Conservation (phyloP, 2,888 invertebrate species). For the Leptinotarsa tumamoca region DNA sequence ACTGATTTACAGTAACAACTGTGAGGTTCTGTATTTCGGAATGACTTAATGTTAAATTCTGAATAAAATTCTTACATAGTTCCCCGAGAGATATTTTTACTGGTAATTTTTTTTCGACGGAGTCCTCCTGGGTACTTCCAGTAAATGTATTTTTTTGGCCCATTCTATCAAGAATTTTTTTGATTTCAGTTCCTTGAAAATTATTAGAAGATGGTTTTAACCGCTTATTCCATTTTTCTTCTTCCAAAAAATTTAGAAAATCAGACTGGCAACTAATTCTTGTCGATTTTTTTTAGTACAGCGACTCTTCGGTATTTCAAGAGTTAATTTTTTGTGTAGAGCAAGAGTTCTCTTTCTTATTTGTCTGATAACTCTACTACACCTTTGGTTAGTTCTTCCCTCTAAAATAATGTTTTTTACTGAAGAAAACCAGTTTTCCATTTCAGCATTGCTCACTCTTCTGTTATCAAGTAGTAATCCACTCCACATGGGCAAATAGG, state of each 20-base stretch:
- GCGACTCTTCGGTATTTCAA: constrained; percentile 23
- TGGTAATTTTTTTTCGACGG: not conserved
- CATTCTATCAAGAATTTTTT: not conserved
- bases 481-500: constrained; percentile 10
- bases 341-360: constrained; percentile 11
- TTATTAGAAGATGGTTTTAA: not conserved
- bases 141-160: too few species aligned
- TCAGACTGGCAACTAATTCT: not conserved
- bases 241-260: not conserved
- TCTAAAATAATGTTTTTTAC: not conserved
- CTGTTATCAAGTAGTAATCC: not conserved
- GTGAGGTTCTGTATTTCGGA: not conserved
- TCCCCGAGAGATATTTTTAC: not conserved
- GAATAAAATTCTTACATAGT: not conserved
- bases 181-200: constrained; percentile 2
- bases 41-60: not conserved
- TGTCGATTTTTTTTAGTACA: not conserved
- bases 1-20: not conserved
- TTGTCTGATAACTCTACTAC: constrained; percentile 14
- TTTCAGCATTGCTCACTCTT: constrained; percentile 13
- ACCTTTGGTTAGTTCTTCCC: constrained; percentile 14
- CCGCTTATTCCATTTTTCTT: not conserved
- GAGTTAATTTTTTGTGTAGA: constrained; percentile 11
- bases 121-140: not conserved
- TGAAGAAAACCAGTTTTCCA: constrained; percentile 24